Evolutionary conservation across 2,113 vertebrate species (phyloP).

Genomic region (Halichoeres trimaculatus): DNA sequence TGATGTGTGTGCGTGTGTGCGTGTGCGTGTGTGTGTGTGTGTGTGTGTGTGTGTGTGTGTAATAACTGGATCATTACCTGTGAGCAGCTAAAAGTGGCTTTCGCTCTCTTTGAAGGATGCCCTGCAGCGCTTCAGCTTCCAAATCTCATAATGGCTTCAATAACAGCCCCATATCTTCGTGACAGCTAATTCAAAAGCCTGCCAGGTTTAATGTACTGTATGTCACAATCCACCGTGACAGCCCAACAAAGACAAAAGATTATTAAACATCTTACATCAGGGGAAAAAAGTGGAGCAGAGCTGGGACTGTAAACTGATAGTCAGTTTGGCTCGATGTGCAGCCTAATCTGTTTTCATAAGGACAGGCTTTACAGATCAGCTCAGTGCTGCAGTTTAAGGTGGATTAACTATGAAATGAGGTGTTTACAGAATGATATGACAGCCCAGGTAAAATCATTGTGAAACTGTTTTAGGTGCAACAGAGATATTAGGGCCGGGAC

Average conservation of each 20-base stretch:
- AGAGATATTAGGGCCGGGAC: background rate
- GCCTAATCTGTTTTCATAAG: background rate
- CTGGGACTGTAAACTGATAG: background rate
- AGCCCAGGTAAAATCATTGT: background rate
- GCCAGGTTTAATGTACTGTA: conserved; percentile 51
- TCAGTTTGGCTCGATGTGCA: background rate
- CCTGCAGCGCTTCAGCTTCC: conserved; percentile 43
- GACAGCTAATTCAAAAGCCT: conserved; percentile 62
- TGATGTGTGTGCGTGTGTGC: conserved; percentile 12
- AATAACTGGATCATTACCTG: background rate
- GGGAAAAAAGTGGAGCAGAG: background rate
- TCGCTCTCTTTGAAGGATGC: conserved; percentile 46
- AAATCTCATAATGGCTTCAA: conserved; percentile 68
- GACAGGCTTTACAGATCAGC: background rate
- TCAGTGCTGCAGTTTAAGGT: background rate
- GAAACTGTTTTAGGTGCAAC: background rate
- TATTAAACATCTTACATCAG: conserved; percentile 23
- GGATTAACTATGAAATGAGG: background rate
- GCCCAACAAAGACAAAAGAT: conserved; percentile 28
- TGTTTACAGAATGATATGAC: background rate
- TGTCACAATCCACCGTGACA: conserved; percentile 38
- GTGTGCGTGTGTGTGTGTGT: background rate
- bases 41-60: conserved; percentile 3
- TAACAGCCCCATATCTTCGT: conserved; percentile 53
- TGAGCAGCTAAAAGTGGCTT: conserved; percentile 27